Evolutionary conservation across 2,797 vertebrate genomes (phyloP), one percentile per base, ranked within the genome.

Genomic region (Peromyscus nudipes): DNA sequence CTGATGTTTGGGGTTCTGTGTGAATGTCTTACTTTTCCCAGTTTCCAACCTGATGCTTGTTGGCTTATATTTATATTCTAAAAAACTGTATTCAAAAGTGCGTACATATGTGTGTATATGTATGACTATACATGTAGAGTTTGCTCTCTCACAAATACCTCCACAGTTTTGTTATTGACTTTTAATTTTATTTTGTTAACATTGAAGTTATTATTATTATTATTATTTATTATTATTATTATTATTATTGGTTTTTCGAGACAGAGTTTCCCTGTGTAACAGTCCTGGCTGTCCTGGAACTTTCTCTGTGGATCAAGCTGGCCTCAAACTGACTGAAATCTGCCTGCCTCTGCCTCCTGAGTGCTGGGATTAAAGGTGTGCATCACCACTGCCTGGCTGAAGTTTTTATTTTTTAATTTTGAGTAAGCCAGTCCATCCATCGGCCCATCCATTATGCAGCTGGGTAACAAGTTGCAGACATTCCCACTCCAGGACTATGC

Each of bases 131-230:
- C 6, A 29, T 62, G 25, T 13, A 29, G 40, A 62, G 31, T 80
- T 83, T 55, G 19, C 52, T 89, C 65, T 86, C 79, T 96, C 85
- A 6, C 31, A 82, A 57, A 65, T 65, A 16, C 91, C 76, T 77
- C 29, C 25, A 31, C 86, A 64, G 34, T 83, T 86, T 60, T 73
- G 79, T n/a, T n/a, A 65, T 89, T 95, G 12, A 25, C 6, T 95
- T 96, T 96, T 3, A 89, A 40, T 95, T 91, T 89, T 77, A 52
- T 75, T 89, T 46, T 43, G 89, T 93, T 94, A 83, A 71, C 85
- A 52, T 13, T 79, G 6, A 88, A 73, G 25, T 29, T 71, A n/a
- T 23, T 55, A 55, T 55, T 55, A 17, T 55, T 55, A 17, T 55
- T 55, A 52, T 52, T 52, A 14, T 52, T 49, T 52, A 13, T 12